phyloP scores from a whole-genome alignment of 2,797 vertebrate species.

The Pelochelys cantorii region DNA sequence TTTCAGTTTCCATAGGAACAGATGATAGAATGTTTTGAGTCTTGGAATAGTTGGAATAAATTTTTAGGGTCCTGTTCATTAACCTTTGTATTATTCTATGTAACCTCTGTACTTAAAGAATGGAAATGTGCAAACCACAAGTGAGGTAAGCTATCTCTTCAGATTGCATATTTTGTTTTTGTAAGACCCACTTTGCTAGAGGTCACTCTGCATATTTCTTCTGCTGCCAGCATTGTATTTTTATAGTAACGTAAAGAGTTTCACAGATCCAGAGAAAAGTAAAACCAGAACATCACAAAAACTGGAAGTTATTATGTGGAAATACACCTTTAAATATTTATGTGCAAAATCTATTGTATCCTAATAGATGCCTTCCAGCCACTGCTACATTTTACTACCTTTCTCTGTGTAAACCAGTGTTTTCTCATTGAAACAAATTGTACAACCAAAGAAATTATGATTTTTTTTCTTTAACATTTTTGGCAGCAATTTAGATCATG shows the following conservation, averaged over 20 bases:
- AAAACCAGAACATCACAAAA: not conserved
- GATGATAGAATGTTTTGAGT: slow-evolving; percentile 73
- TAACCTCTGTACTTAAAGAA: not conserved
- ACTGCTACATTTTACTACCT: not conserved
- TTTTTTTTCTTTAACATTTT: not conserved
- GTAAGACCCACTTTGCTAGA: not conserved
- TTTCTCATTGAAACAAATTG: not conserved
- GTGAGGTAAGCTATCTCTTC: not conserved
- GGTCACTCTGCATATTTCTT: slow-evolving; percentile 3
- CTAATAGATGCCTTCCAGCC: not conserved
- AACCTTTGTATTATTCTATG: slow-evolving; percentile 53
- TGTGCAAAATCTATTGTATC: not conserved
- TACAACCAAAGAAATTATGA: not conserved
- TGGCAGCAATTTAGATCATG: not conserved
- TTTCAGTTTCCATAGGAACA: slow-evolving; percentile 81
- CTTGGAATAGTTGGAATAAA: slow-evolving; percentile 67
- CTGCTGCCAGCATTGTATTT: not conserved
- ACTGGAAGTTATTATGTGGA: not conserved
- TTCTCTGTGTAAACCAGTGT: not conserved
- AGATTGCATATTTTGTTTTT: not conserved
- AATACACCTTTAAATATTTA: slow-evolving; percentile 5
- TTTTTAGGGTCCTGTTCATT: slow-evolving; percentile 58
- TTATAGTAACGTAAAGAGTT: not conserved
- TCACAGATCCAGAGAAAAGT: not conserved
- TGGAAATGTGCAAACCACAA: slow-evolving; percentile 19